Percentiles rank a stretch among this genome's conserved stretches.
phyloP scores from a whole-genome alignment of 2,113 vertebrate species.

The Aplodontia rufa region DNA sequence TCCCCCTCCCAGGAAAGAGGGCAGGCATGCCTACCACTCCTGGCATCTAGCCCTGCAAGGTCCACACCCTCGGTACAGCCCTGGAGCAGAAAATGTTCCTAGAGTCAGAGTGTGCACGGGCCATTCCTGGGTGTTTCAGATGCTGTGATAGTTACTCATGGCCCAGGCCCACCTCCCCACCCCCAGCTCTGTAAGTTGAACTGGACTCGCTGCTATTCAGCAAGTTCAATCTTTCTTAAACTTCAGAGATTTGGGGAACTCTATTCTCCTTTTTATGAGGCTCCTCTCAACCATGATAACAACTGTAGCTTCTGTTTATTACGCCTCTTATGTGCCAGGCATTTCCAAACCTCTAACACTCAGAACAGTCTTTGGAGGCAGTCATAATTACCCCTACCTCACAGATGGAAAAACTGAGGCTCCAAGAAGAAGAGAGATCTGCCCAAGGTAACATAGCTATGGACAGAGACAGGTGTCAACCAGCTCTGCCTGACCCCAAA shows the following conservation, averaged over 20 bases:
- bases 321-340: background rate
- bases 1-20: background rate
- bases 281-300: background rate
- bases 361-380: background rate
- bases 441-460: background rate
- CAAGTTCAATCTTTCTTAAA: background rate
- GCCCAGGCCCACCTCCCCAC: background rate
- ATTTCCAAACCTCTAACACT: background rate
- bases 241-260: background rate
- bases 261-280: background rate
- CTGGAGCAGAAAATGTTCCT: constrained; percentile 37
- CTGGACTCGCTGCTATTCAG: background rate
- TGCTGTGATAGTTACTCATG: background rate
- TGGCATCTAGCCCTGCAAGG: background rate
- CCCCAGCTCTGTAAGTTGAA: background rate
- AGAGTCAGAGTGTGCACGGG: background rate
- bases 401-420: background rate
- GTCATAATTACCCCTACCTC: background rate
- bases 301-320: background rate
- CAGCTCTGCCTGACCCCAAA: background rate
- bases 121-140: constrained; percentile 4
- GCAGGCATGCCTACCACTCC: background rate
- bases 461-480: background rate
- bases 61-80: constrained; percentile 51
- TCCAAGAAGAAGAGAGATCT: background rate